Percentiles rank a stretch among this genome's conserved stretches.
These are phyloP conservation scores for Gouania willdenowi DNA, from an alignment of 2,797 vertebrate genomes.

Conservation along the genomic window DNA sequence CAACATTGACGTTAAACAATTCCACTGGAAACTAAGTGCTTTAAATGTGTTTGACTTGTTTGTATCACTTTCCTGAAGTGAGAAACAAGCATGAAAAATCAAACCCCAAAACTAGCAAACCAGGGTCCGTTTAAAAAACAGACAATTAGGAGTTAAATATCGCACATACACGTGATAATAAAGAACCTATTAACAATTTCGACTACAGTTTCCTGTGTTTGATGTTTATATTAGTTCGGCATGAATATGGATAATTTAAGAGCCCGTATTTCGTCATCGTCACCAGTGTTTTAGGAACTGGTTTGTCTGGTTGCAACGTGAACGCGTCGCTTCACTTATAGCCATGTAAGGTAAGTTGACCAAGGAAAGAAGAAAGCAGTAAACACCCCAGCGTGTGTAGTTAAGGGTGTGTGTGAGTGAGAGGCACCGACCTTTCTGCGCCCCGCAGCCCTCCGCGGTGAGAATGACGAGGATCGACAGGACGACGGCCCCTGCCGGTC, in stretches of 20 bases:
- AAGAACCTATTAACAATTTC: no score
- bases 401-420: conserved; percentile 14
- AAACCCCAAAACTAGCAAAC: conserved; percentile 3
- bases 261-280: not conserved
- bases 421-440: conserved; percentile 76
- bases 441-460: conserved; percentile 61
- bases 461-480: conserved; percentile 71
- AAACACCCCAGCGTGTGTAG: not conserved
- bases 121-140: conserved; percentile 15
- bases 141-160: conserved; percentile 1
- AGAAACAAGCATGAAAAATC: conserved; percentile 31
- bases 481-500: conserved; percentile 73
- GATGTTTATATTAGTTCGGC: no score
- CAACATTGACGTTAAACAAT: not conserved
- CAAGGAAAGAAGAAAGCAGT: no score
- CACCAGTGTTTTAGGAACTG: conserved; percentile 33
- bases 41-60: accelerated
- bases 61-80: no score
- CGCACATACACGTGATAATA: no score
- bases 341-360: conserved; percentile 39
- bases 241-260: no score
- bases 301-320: conserved; percentile 45
- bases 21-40: accelerated
- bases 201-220: no score
- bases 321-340: not conserved